Evolutionary conservation across 2,888 invertebrate genomes (phyloP).

Genomic region (Ariolimax columbianus): DNA sequence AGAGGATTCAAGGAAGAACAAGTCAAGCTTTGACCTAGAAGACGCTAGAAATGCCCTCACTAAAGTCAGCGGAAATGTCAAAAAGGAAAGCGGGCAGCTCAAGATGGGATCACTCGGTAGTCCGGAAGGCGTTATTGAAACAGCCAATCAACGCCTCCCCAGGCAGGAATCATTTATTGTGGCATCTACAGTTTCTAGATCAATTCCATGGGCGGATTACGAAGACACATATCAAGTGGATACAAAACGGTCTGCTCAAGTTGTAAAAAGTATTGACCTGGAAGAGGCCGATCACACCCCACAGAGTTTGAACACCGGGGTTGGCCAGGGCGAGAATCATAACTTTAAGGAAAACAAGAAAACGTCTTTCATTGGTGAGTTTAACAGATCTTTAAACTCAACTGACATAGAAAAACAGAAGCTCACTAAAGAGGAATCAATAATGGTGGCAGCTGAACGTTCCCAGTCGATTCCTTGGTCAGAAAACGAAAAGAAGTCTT

Average conservation of each 20-base stretch:
- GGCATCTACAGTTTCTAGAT: neutral
- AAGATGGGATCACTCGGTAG: neutral
- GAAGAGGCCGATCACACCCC: no score
- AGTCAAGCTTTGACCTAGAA: neutral
- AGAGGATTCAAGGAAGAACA: no score
- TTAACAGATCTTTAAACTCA: neutral
- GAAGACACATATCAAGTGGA: neutral
- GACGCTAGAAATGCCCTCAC: neutral
- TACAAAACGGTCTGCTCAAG: neutral
- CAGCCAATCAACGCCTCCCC: neutral
- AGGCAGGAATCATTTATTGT: neutral
- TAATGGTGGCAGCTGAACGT: neutral
- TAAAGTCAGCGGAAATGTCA: neutral
- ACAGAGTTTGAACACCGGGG: neutral
- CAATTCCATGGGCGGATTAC: neutral
- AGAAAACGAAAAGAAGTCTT: neutral
- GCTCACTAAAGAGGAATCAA: neutral
- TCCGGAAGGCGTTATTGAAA: neutral
- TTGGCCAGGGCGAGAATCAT: neutral
- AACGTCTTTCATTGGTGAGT: neutral
- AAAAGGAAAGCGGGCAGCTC: neutral
- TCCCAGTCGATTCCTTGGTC: neutral
- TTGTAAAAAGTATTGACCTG: no score
- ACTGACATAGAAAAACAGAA: neutral
- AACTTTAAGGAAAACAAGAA: neutral